Evolutionary conservation across 2,113 vertebrate genomes (phyloP).

Genomic region (Stomatorhinus ivindoensis): DNA sequence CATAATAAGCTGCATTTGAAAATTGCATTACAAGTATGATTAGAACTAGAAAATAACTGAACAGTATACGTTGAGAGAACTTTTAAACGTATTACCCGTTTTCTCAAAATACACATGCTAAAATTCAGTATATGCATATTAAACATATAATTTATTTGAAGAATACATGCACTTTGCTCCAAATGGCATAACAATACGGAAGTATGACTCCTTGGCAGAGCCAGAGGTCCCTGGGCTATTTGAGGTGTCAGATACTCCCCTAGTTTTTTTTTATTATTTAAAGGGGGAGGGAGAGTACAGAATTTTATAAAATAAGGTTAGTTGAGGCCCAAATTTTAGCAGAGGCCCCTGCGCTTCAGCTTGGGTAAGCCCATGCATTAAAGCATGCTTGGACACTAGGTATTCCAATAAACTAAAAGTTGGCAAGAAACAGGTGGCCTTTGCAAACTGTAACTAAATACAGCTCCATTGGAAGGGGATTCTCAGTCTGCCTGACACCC

Average conservation of each 20-base stretch:
- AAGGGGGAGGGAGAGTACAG: not conserved
- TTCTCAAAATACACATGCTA: not conserved
- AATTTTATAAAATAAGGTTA: not conserved
- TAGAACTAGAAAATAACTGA: not conserved
- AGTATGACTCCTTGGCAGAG: not conserved
- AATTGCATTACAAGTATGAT: not conserved
- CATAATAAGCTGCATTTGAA: not conserved
- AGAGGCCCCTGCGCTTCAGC: not conserved
- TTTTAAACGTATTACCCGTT: not conserved
- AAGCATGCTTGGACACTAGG: not conserved
- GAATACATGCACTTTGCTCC: not conserved
- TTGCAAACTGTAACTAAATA: not conserved
- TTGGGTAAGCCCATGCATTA: not conserved
- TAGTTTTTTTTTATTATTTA: not conserved
- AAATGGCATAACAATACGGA: not conserved
- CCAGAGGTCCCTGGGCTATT: not conserved
- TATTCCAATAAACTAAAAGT: not conserved
- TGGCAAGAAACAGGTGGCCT: not conserved
- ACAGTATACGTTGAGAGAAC: not conserved
- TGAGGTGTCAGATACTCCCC: not conserved
- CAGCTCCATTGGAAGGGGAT: not conserved
- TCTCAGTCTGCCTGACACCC: not conserved
- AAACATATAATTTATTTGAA: not conserved
- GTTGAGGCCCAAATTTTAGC: not conserved
- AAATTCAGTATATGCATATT: not conserved